Evolutionary conservation across 2,113 vertebrate species (phyloP).

Genomic region (Ia io): DNA sequence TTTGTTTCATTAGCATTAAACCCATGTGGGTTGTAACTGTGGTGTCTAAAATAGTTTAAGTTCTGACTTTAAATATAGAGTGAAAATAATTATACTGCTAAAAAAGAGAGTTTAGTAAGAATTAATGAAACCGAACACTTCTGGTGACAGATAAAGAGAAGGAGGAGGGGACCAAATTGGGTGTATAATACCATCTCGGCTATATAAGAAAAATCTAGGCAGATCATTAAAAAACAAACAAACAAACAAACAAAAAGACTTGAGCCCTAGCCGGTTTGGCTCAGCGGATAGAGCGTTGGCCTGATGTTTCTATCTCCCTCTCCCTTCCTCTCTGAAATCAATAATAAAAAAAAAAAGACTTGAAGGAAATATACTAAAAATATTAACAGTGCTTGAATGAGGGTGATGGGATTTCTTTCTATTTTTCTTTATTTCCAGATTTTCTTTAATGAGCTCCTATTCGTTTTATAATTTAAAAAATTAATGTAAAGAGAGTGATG

Average conservation of each 20-base stretch:
- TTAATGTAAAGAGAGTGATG: background rate
- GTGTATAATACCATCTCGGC: background rate
- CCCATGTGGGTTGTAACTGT: background rate
- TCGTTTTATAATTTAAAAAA: background rate
- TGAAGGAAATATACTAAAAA: background rate
- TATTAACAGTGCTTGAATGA: background rate
- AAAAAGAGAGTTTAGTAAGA: background rate
- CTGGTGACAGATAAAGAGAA: background rate
- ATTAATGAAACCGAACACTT: background rate
- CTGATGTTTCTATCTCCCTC: too few relatives aligned
- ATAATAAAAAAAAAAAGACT: too few relatives aligned
- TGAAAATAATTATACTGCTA: background rate
- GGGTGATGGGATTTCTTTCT: background rate
- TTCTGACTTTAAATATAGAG: background rate
- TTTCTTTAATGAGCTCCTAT: background rate
- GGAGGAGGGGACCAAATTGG: background rate
- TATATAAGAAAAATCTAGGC: background rate
- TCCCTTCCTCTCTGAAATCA: too few relatives aligned
- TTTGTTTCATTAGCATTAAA: background rate
- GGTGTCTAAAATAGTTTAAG: background rate
- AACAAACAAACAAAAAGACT: too few relatives aligned
- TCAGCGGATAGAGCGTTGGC: too few relatives aligned
- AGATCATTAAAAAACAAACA: too few relatives aligned
- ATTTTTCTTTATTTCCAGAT: background rate
- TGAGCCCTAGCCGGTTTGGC: too few relatives aligned